Percentiles rank a stretch among this genome's conserved stretches.
These are phyloP conservation scores for Microtus pennsylvanicus DNA, from an alignment of 2,113 vertebrate species.

Conservation along the genomic window DNA sequence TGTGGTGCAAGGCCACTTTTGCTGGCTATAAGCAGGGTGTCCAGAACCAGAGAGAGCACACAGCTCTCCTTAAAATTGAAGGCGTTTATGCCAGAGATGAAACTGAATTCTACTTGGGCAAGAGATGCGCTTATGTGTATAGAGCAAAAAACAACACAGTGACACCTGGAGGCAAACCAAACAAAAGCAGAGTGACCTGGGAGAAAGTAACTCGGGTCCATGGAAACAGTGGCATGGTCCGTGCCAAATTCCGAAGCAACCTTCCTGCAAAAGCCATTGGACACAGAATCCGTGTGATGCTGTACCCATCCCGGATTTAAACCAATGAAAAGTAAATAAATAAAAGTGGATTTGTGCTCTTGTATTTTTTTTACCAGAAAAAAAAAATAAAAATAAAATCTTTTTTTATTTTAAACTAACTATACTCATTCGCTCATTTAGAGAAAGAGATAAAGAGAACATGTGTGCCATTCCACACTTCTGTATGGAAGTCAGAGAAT, in stretches of 20 bases:
- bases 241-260: constrained; percentile 97
- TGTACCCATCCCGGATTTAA: constrained; percentile 98
- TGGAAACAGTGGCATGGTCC: constrained; percentile 98
- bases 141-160: constrained; percentile 88
- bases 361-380: constrained; percentile 38
- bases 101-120: no score
- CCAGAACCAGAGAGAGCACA: no score
- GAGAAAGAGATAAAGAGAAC: background rate
- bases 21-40: no score
- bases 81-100: no score
- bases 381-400: no score
- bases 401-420: background rate
- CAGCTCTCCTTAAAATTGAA: no score
- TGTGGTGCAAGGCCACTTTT: no score
- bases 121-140: no score
- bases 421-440: background rate
- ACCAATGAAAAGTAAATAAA: constrained; percentile 81
- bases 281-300: constrained; percentile 98
- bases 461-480: no score
- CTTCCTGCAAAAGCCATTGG: constrained; percentile 98
- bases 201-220: constrained; percentile 97
- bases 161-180: constrained; percentile 97
- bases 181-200: constrained; percentile 98
- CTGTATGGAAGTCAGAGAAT: background rate
- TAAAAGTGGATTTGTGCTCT: constrained; percentile 83